Percentiles rank a stretch among this genome's conserved stretches.
phyloP scores from a whole-genome alignment of 53 echinoderm and acorn worm species.

The Echinometra lucunter region DNA sequence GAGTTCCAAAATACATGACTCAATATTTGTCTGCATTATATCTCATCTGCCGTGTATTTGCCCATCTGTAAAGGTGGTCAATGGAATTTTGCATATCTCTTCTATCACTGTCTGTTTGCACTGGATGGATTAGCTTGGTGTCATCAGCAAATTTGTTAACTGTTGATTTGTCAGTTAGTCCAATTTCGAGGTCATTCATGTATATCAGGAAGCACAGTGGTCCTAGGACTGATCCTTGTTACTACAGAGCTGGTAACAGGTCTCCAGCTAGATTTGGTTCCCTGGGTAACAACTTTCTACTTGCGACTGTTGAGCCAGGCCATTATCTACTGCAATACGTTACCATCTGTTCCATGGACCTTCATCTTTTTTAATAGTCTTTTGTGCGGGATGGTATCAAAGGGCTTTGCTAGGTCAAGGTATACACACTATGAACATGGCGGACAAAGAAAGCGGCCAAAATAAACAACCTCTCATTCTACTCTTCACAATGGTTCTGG shows the following conservation, averaged over 20 bases:
- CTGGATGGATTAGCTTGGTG: neutral
- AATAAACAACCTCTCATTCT: too few species aligned
- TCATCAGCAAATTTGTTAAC: neutral
- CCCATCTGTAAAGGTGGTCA: neutral
- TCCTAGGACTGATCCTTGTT: conserved; percentile 75
- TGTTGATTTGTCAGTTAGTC: neutral
- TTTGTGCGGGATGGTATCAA: too few species aligned
- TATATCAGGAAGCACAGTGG: conserved; percentile 69
- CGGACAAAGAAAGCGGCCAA: too few species aligned
- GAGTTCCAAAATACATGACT: too few species aligned
- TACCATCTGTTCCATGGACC: too few species aligned
- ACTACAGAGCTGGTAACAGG: conserved; percentile 68
- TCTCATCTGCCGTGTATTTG: too few species aligned
- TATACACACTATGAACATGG: too few species aligned
- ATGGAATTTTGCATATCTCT: neutral
- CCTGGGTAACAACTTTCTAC: conserved; percentile 61
- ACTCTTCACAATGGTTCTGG: too few species aligned
- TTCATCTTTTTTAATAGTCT: too few species aligned
- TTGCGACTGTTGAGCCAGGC: conserved; percentile 10
- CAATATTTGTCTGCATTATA: too few species aligned
- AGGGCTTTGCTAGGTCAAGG: too few species aligned
- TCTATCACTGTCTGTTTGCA: neutral
- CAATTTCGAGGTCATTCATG: too few species aligned
- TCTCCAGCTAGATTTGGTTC: conserved; percentile 51
- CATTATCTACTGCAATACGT: neutral